Evolutionary conservation across 2,888 invertebrate species (phyloP).

Genomic region (Aethes cnicana): DNA sequence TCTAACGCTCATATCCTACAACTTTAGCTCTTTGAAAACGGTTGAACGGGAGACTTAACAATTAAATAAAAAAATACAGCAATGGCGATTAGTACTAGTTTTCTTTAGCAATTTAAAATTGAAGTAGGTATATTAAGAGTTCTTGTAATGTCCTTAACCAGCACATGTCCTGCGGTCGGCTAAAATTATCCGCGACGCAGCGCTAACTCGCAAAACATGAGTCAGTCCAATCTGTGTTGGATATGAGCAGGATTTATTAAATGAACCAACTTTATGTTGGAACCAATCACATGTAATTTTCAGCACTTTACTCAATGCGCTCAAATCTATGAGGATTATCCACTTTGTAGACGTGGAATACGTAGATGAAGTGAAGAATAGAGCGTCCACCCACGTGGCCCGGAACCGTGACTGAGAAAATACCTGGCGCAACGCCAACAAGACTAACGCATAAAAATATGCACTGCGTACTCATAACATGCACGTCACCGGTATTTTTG

Average conservation of each 20-base stretch:
- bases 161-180: background rate
- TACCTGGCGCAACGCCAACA: conserved; percentile 65
- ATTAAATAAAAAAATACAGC: too few relatives aligned
- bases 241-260: too few relatives aligned
- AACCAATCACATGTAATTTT: background rate
- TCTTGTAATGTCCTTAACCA: conserved; percentile 7
- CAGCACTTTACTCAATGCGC: too few relatives aligned
- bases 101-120: conserved; percentile 17
- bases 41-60: too few relatives aligned
- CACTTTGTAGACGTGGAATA: conserved; percentile 52
- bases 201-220: conserved; percentile 8
- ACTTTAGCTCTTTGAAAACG: too few relatives aligned
- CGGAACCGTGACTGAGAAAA: conserved; percentile 50
- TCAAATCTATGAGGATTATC: conserved; percentile 27
- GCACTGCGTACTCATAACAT: conserved; percentile 50
- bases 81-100: background rate
- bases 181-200: conserved; percentile 13
- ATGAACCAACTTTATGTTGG: too few relatives aligned
- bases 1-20: conserved; percentile 28
- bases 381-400: conserved; percentile 57
- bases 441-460: conserved; percentile 65
- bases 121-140: conserved; percentile 1
- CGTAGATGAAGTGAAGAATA: conserved; percentile 45
- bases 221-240: background rate
- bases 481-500: conserved; percentile 52